phyloP scores from a whole-genome alignment of 2,113 vertebrate genomes.

The Notechis scutatus region DNA sequence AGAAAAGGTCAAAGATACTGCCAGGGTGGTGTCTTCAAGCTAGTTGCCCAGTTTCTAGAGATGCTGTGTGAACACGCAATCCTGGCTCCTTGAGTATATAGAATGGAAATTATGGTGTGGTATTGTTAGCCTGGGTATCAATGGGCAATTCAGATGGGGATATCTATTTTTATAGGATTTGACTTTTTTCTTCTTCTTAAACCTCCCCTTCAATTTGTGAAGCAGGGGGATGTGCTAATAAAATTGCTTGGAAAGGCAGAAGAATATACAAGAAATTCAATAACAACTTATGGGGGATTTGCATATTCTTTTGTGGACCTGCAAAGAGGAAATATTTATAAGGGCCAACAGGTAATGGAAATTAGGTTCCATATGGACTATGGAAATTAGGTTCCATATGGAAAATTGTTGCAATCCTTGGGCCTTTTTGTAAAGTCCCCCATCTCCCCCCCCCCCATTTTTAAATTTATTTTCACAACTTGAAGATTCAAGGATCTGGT shows the following conservation, averaged over 20 bases:
- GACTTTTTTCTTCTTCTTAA: background rate
- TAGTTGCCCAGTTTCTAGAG: background rate
- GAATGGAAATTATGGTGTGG: background rate
- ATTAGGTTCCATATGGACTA: background rate
- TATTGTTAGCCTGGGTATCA: background rate
- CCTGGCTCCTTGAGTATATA: background rate
- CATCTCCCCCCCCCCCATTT: background rate
- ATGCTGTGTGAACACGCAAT: background rate
- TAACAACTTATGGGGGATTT: background rate
- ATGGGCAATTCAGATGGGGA: background rate
- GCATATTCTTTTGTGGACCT: background rate
- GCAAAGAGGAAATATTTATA: background rate
- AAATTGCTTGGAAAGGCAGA: background rate
- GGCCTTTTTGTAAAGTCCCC: background rate
- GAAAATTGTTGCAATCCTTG: background rate
- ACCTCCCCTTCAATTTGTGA: background rate
- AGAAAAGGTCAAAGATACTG: constrained; percentile 1
- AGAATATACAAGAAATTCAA: background rate
- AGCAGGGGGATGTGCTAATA: background rate
- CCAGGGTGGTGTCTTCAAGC: rapidly evolving
- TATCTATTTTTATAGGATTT: background rate
- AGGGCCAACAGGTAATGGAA: background rate
- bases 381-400: background rate
- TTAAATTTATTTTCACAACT: background rate
- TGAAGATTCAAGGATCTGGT: background rate